Base-by-base conservation (phyloP, 1,140 invertebrate species). In the Drosophila albomicans region DNA sequence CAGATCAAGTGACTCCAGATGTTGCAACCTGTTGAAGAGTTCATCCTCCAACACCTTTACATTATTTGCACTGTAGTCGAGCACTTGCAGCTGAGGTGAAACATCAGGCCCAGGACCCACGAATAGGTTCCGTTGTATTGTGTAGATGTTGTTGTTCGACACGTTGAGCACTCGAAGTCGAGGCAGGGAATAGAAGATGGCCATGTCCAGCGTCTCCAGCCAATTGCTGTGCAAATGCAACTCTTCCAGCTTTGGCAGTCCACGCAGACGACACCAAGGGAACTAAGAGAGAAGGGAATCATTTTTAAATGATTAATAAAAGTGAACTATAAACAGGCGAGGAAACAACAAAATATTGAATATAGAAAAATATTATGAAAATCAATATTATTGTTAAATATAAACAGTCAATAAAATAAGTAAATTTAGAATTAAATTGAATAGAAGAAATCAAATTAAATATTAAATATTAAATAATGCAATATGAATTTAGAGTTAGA, bases 41-140 rank as follows among this genome's bases (percentile, higher is more conserved):
- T 62, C 59, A 11, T 73, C 70, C 4, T 66, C 16, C 38, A 92
- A 52, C 0, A 49, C 20, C 1, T 54, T 64, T 0, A 92, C 71
- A 76, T 91, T 81, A 32, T 92, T 92, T 0, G 77, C 86, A 51
- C 90, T 92, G 7, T 82, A 80, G 61, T 92, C 90, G 1, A 92
- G 79, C 32, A 79, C 30, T 5, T 64, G 56, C 32, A 92, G 38
- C 3, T 59, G 56, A 0, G 69, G 65, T 3, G 4, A 20, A 5
- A 20, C 28, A 5, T 73, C 67, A 0, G 69, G 51, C 1, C 5
- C 49, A 5, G 80, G 61, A 1, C 78, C 76, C 8, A 32, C 6
- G 16, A 92, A 92, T 0, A 90, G 15, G 5, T 54, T 66, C 0
- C 20, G 13, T 7, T 77, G 66, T 16, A 92, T 49, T 5, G 68